Conservation (phyloP, 2,888 invertebrate species). For the Drosophila testacea region DNA sequence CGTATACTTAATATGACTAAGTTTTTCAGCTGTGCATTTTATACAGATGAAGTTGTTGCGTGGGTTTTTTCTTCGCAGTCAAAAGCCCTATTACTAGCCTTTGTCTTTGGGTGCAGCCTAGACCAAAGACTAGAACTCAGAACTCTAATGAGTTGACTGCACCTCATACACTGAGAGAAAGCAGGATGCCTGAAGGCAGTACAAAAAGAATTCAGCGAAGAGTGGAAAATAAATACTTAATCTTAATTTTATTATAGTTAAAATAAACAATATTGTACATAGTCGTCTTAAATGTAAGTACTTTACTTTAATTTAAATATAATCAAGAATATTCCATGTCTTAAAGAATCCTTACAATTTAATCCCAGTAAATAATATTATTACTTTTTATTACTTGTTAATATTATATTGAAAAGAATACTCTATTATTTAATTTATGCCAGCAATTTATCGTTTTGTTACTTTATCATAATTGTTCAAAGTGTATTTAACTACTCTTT, state of each 20-base stretch:
- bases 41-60: constrained; percentile 42
- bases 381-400: no score
- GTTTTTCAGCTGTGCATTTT: constrained; percentile 3
- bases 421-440: neutral
- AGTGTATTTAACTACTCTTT: constrained; percentile 26
- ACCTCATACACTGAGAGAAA: constrained; percentile 48
- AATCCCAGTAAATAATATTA: no score
- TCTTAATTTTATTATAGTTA: neutral
- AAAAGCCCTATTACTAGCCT: constrained; percentile 6
- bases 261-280: no score
- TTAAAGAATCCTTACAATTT: no score
- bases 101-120: constrained; percentile 45
- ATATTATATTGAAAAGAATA: no score
- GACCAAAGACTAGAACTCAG: constrained; percentile 35
- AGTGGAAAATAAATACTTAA: neutral
- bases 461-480: neutral
- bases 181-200: neutral
- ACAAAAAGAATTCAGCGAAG: neutral
- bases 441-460: neutral
- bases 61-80: constrained; percentile 12
- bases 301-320: neutral
- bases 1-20: constrained; percentile 53
- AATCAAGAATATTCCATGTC: no score
- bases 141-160: constrained; percentile 46
- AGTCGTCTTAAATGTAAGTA: no score